A percentile compares a stretch with the other conserved stretches of the same genome.
These are phyloP conservation scores for Diaphora mendica DNA, from an alignment of 2,888 invertebrate genomes.

Conservation along the genomic window DNA sequence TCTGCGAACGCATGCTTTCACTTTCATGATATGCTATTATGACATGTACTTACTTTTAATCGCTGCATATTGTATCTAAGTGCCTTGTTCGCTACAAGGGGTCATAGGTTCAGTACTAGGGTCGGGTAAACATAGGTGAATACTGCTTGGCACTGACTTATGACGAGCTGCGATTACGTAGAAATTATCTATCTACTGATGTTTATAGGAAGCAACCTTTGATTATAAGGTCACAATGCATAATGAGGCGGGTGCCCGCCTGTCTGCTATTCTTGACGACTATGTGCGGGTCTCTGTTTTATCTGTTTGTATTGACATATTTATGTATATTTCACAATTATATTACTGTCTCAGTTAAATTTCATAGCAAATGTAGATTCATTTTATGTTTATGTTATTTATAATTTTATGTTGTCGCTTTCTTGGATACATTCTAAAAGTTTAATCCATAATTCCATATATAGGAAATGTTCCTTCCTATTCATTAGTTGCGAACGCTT, in stretches of 20 bases:
- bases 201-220: slow-evolving; percentile 29
- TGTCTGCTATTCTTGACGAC: background rate
- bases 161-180: slow-evolving; percentile 43
- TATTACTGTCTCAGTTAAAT: background rate
- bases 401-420: background rate
- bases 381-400: too few species aligned
- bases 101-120: slow-evolving; percentile 49
- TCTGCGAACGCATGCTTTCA: slow-evolving; percentile 50
- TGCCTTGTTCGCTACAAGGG: slow-evolving; percentile 50
- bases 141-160: slow-evolving; percentile 50
- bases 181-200: slow-evolving; percentile 39
- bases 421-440: slow-evolving; percentile 1
- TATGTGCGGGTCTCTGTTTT: background rate
- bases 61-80: slow-evolving; percentile 52
- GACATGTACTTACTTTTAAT: slow-evolving; percentile 55
- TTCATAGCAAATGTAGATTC: too few species aligned
- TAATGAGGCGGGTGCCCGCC: slow-evolving; percentile 4
- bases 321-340: background rate
- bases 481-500: slow-evolving; percentile 9
- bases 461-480: slow-evolving; percentile 8
- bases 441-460: background rate
- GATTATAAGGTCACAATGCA: slow-evolving; percentile 24
- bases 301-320: background rate
- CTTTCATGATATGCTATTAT: slow-evolving; percentile 54
- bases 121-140: slow-evolving; percentile 52